Base-by-base conservation (phyloP, 2,113 vertebrate species). In the Hyla sarda region DNA sequence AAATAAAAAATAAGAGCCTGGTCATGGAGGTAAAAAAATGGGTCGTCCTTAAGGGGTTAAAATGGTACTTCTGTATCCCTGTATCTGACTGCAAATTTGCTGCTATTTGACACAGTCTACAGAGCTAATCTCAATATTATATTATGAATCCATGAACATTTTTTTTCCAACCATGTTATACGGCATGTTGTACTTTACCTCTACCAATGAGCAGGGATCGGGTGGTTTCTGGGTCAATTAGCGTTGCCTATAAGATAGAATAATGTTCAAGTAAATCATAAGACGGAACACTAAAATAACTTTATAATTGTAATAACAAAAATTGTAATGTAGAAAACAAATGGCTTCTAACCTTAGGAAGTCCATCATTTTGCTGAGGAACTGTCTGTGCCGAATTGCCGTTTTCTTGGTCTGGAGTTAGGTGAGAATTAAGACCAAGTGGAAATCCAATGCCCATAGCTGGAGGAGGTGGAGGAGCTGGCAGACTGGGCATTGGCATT, bases 401-500 rank as follows among this genome's bases (percentile, higher is more conserved):
- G 14, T 41, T 71, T 62, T 87, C 85, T 50, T 32, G 28, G 13
- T 85, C 75, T 41, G 84, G n/a, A 25, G 12, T 23, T 7, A 56
- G 13, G 10, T 17, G 58, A 85, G 78, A 52, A 32, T 58, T 60
- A 21, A 87, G 30, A 17, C 77, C 78, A 14, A 82, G 23, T 48
- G 77, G 54, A 28, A 82, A 87, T 62, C 76, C 69, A 10, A 79
- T 56, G 41, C 85, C 85, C 13, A 87, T 28, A 45, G 14, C 5
- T 7, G 82, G 28, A 17, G 84, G 74, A 16, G 84, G 84, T 23
- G 77, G 85, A 10, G 58, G 83, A 23, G 73, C 28, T 23, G 30
- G 56, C 34, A 84, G 11, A 23, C 14, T 41, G 19, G 84, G 25
- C 21, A 87, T 19, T 23, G 85, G 85, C 85, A 87, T 87, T 30